Conservation (phyloP, 2,113 vertebrate species). For the Strix aluco region DNA sequence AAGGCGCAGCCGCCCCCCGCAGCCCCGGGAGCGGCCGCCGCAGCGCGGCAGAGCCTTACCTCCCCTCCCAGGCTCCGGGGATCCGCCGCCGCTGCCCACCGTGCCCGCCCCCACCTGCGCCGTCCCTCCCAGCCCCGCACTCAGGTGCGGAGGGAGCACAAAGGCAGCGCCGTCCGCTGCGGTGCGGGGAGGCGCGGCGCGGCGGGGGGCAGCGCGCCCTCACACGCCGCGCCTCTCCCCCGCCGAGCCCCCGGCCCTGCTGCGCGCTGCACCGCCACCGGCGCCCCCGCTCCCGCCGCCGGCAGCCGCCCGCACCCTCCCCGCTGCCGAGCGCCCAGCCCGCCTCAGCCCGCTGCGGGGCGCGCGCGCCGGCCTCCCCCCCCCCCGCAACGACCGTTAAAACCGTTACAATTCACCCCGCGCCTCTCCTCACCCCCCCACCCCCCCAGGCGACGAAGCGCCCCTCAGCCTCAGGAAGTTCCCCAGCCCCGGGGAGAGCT, state of each 20-base stretch:
- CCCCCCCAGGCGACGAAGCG: background rate
- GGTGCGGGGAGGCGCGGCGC: background rate
- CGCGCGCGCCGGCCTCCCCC: background rate
- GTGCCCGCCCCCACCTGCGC: constrained; percentile 1
- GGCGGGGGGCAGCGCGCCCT: background rate
- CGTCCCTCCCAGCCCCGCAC: background rate
- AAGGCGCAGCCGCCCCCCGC: background rate
- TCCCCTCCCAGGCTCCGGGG: background rate
- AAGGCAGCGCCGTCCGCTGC: background rate
- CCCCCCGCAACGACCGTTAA: background rate
- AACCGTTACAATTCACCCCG: background rate
- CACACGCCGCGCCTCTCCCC: background rate
- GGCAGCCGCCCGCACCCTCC: background rate
- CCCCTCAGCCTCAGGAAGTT: background rate
- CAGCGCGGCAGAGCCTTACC: background rate
- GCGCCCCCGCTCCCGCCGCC: background rate
- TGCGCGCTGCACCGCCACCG: background rate
- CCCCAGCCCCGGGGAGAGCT: background rate
- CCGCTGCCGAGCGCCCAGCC: background rate
- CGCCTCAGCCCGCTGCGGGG: background rate
- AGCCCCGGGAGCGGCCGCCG: background rate
- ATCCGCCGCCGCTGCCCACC: background rate
- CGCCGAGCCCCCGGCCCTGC: background rate
- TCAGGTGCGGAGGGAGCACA: background rate
- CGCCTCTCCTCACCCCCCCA: background rate